Evolutionary conservation across 2,113 vertebrate species (phyloP), one percentile per base, ranked within the genome.

Genomic region (Podocnemis expansa): DNA sequence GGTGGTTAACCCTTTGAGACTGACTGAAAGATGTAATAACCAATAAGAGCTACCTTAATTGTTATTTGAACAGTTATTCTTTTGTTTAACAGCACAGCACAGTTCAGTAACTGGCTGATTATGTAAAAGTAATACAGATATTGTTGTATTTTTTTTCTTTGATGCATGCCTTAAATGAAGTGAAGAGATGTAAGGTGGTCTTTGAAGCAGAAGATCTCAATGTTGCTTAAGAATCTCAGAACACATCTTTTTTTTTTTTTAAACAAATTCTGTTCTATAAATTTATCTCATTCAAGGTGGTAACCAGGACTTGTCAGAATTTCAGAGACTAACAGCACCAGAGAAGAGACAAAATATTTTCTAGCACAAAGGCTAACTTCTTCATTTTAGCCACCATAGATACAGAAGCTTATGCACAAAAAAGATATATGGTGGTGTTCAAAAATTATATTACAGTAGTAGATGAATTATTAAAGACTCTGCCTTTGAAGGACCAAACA

Each of bases 171-270:
- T n/a, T 63, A 21, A 47, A 47, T 24, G 34, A 63, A 21, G 17
- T 13, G 14, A 31, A 19, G 17, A 2, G 19, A 84, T 22, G 29
- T 51, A 43, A 85, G 49, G 41, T 75, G n/a, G 43, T 41, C 49
- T 31, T 22, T 73, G 34, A 73, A 41, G 19, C 16, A 80, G 70
- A 78, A 81, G 12, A 47, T 52, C 27, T 41, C 38, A 22, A 0
- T 3, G 9, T 5, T 5, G 31, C 60, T 34, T 63, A 63, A 34
- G 31, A 63, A 14, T n/a, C 7, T n/a, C 29, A 63, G 75, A 2
- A 70, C 0, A 5, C 1, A 0, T 5, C 1, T 16, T 86, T 21
- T 0, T 47, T 47, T 47, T 47, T 47, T 47, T 47, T 47, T 47
- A 47, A 85, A 73, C 2, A n/a, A 6, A 8, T 5, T 56, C 52